Base-by-base conservation (phyloP, 2,797 vertebrate species). In the Pangasius sanitwongsei region DNA sequence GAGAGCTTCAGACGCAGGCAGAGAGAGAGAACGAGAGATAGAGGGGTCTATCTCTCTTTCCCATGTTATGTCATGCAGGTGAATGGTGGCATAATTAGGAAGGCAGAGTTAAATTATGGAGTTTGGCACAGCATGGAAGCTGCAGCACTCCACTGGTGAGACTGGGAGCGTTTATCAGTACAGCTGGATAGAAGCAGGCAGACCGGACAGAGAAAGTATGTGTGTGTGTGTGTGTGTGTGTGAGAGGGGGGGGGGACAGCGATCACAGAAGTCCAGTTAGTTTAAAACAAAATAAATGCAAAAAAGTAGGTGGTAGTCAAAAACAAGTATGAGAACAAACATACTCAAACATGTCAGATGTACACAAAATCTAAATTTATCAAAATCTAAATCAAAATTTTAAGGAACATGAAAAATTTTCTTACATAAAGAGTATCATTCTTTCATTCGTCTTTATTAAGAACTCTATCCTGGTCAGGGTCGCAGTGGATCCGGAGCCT, bases 1-100 rank as follows among this genome's bases (percentile, higher is more conserved):
- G n/a, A 94, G 94, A 92, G 93, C 96, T 95, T 93, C 95, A 95
- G 94, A 92, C 18, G 11, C 50, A 41, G 57, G 23, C 77, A 87
- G 89, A 84, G 86, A 81, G 87, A 69, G n/a, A 50, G 15, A 78
- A 1, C 12, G 81, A 65, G 82, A 31, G 25, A 65, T 8, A 67
- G 48, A 69, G 48, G 69, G 65, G 92, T 92, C 44, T 69, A 70
- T 93, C 93, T 93, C 87, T 91, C 82, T 81, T 89, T 92, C 89
- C 90, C 90, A 91, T 91, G 93, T 89, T 37, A 92, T 77, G 80
- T 77, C 91, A 89, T 93, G 87, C 91, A 85, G 90, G 91, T 92
- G 90, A 92, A 90, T 84, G 61, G 84, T 89, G 77, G 89, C 75
- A 90, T 93, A 91, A 95, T 94, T 93, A 91, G 86, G 90, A 90